These are phyloP conservation scores for Polypterus bichir DNA, from an alignment of 2,113 vertebrate genomes.

Conservation along the genomic window DNA sequence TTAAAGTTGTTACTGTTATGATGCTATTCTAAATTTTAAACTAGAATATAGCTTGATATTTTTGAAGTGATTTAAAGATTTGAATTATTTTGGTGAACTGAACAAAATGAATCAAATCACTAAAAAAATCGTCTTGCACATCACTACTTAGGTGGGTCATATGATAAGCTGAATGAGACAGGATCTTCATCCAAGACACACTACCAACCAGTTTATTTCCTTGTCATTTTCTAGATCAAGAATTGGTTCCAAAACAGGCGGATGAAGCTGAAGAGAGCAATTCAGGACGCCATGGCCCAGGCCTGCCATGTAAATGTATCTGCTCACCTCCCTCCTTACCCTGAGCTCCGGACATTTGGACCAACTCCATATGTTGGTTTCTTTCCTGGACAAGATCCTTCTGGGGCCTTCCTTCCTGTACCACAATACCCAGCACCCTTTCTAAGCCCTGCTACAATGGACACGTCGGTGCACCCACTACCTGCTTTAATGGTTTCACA, in stretches of 20 bases:
- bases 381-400: slow-evolving; percentile 26
- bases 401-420: slow-evolving; percentile 28
- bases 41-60: no score
- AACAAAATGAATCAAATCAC: no score
- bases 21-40: no score
- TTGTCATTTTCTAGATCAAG: slow-evolving; percentile 51
- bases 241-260: slow-evolving; percentile 80
- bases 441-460: slow-evolving; percentile 29
- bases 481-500: slow-evolving; percentile 16
- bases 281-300: slow-evolving; percentile 59
- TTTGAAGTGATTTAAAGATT: no score
- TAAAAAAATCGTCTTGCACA: no score
- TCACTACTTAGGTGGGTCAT: no score
- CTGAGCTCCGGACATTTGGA: slow-evolving; percentile 43
- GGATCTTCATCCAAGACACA: no score
- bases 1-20: no score
- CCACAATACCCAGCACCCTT: slow-evolving; percentile 23
- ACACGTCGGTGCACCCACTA: slow-evolving; percentile 40
- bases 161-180: no score
- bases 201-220: neutral
- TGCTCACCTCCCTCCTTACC: slow-evolving; percentile 43
- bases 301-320: slow-evolving; percentile 43
- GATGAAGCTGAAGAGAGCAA: slow-evolving; percentile 71
- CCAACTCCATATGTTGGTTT: slow-evolving; percentile 36
- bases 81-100: no score